These are phyloP conservation scores for Drosophila elegans DNA, from an alignment of 1,140 invertebrate genomes.

Conservation along the genomic window DNA sequence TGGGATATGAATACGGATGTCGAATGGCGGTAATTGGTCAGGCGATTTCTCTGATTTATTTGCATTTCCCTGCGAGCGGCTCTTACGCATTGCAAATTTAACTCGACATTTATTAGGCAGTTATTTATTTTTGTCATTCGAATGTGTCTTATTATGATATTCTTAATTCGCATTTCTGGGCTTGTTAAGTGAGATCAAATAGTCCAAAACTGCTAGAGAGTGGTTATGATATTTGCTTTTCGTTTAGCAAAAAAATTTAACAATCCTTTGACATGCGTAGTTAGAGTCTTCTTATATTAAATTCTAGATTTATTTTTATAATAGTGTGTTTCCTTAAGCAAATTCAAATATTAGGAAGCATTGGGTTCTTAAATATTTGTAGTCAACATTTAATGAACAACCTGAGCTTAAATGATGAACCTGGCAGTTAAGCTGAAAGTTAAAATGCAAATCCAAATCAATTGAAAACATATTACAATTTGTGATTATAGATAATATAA, in stretches of 20 bases:
- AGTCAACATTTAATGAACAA: too few species aligned
- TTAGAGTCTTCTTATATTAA: too few species aligned
- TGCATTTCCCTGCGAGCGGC: neutral
- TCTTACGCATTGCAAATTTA: constrained; percentile 13
- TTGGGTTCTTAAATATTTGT: too few species aligned
- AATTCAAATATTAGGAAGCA: too few species aligned
- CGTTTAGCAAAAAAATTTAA: neutral
- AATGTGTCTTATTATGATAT: neutral
- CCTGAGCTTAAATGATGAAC: too few species aligned
- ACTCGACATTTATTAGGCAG: constrained; percentile 22
- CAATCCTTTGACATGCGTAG: neutral
- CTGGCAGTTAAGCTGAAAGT: too few species aligned
- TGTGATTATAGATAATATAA: too few species aligned
- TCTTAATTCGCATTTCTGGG: neutral
- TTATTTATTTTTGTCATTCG: constrained; percentile 31
- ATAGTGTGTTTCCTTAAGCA: neutral
- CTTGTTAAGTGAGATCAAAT: neutral
- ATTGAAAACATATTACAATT: too few species aligned
- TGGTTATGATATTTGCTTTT: constrained; percentile 2
- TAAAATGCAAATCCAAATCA: too few species aligned
- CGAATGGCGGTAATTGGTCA: constrained; percentile 18
- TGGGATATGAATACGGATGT: constrained; percentile 33
- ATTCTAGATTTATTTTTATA: neutral
- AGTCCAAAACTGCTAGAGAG: too few species aligned
- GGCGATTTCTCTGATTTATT: constrained; percentile 24